Evolutionary conservation across 1,140 invertebrate genomes (phyloP), one percentile per base, ranked within the genome.

Genomic region (Drosophila virilis): DNA sequence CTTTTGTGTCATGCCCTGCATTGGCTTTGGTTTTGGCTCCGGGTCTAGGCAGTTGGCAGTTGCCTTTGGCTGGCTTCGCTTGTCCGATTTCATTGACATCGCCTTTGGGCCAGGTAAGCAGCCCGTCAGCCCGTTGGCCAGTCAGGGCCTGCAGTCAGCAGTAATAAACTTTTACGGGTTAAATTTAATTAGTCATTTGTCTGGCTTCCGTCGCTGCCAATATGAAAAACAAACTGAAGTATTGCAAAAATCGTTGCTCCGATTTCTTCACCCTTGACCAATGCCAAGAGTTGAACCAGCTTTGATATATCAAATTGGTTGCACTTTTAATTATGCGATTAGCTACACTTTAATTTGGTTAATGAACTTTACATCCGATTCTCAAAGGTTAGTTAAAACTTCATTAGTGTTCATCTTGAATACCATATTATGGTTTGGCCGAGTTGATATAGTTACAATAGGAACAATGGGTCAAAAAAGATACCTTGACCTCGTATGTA

Each of bases 161-260:
- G 83, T 88, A 79, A 83, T 88, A 71, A 88, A 89, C 84, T 89
- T 89, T 89, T 78, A 80, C 84, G 74, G 80, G 65, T 79, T 84
- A 89, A 72, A 89, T 89, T 89, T 89, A 89, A 89, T 89, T 89
- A 89, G 84, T 78, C 85, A 89, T 75, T 89, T 84, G 71, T 89
- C 64, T 75, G 84, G 84, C 84, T 89, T 89, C 84, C 84, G 84
- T 59, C 9, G 28, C 40, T 70, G 66, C 68, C 67, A 52, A 54
- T 71, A 72, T 59, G 72, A 28, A 71, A 67, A 60, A 58, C 38
- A 61, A 42, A 58, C 13, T 45, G 51, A 42, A 45, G 37, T 46
- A 45, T 48, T 17, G 5, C 28, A 46, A 58, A 28, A 43, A 45
- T 55, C 65, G 55, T 57, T 40, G 57, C 33, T 72, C 78, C 79